These are phyloP conservation scores for Gymnorhina tibicen DNA, from an alignment of 2,113 vertebrate genomes.

Conservation along the genomic window DNA sequence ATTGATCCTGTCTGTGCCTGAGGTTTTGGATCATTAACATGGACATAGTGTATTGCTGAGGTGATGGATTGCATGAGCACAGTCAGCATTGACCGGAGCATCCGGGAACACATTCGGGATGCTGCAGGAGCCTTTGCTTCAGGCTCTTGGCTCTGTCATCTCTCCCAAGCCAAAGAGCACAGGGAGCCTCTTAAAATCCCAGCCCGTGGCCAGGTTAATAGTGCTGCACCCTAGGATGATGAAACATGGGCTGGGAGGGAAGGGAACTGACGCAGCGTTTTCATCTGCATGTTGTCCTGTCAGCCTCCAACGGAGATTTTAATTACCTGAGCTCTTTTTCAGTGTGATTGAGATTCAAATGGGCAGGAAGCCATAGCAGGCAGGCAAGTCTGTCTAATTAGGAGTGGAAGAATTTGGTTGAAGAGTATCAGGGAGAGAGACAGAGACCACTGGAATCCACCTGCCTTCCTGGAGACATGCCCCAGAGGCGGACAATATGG, in stretches of 20 bases:
- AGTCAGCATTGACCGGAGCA: background rate
- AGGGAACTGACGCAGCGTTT: rapidly evolving
- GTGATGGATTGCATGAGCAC: background rate
- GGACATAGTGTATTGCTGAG: background rate
- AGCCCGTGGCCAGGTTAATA: background rate
- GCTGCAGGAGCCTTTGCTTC: background rate
- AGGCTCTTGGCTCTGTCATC: background rate
- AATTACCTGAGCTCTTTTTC: background rate
- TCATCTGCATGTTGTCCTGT: background rate
- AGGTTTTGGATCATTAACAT: background rate
- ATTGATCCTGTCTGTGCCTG: background rate
- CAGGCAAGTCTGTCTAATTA: background rate
- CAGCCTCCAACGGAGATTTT: background rate
- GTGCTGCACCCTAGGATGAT: background rate
- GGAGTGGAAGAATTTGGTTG: background rate
- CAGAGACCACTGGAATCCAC: background rate
- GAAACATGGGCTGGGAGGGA: background rate
- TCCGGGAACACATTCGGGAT: rapidly evolving
- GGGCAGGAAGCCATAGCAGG: background rate
- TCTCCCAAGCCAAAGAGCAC: background rate
- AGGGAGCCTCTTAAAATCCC: background rate
- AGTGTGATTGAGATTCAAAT: background rate
- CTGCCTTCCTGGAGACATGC: background rate
- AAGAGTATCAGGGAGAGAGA: background rate
- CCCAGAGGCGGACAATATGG: rapidly evolving